Conservation (phyloP, 2,888 invertebrate genomes). For the Andrena bucephala region DNA sequence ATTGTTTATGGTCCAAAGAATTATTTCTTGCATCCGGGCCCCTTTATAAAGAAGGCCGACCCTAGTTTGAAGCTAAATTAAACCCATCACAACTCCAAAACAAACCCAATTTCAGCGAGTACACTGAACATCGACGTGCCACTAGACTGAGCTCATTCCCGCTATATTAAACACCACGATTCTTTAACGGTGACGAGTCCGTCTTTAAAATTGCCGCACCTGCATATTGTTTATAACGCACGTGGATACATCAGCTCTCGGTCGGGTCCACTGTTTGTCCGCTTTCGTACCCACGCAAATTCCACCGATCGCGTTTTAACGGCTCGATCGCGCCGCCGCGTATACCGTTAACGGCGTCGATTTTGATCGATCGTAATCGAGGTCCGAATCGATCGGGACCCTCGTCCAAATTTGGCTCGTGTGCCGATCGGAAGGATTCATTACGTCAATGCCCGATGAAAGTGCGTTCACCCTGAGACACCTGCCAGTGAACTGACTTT, state of each 20-base stretch:
- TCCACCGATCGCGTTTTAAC: constrained; percentile 45
- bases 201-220: constrained; percentile 74
- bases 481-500: constrained; percentile 23
- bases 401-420: neutral
- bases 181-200: constrained; percentile 70
- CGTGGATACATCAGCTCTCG: constrained; percentile 31
- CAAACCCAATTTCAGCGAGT: constrained; percentile 19
- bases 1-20: no score
- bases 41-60: no score
- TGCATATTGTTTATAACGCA: constrained; percentile 73
- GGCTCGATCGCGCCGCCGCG: neutral
- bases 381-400: neutral
- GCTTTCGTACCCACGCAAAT: constrained; percentile 71
- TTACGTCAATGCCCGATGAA: neutral
- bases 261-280: constrained; percentile 59
- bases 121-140: constrained; percentile 1
- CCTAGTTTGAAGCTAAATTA: no score
- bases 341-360: neutral
- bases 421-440: neutral
- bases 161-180: constrained; percentile 55
- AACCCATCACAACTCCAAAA: neutral
- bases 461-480: constrained; percentile 43
- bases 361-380: constrained; percentile 20
- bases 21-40: no score
- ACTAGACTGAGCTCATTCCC: constrained; percentile 45